Conservation (phyloP, 92 coral and sea anemone genomes). For the Phymanthus crucifer region DNA sequence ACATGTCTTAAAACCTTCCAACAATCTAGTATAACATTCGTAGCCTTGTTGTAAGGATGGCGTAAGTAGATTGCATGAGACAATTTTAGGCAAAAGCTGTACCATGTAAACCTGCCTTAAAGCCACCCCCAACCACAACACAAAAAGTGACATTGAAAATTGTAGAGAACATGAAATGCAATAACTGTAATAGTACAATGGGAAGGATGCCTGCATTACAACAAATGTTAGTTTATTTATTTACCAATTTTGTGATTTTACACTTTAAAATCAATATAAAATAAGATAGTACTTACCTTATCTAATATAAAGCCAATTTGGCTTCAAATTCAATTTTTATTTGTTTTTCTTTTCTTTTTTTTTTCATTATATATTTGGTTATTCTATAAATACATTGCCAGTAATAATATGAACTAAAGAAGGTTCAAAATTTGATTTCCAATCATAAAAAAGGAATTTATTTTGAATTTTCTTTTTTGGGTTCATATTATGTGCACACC, state of each 20-base stretch:
- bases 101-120: too few species aligned
- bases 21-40: too few species aligned
- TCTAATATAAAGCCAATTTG: conserved; percentile 35
- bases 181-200: background rate
- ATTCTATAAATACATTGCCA: conserved; percentile 31
- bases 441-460: conserved; percentile 2
- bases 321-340: conserved; percentile 25
- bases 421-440: conserved; percentile 7
- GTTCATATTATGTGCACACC: conserved; percentile 22
- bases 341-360: conserved; percentile 18
- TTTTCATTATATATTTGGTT: conserved; percentile 20
- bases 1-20: too few species aligned
- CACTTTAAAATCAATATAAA: conserved; percentile 12
- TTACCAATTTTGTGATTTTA: background rate
- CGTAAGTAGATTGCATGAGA: too few species aligned
- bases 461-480: conserved; percentile 19
- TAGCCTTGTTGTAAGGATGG: too few species aligned
- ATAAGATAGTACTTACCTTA: conserved; percentile 20
- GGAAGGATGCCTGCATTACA: background rate
- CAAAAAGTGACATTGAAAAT: too few species aligned
- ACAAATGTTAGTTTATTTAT: conserved; percentile 17
- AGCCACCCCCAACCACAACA: too few species aligned
- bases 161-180: too few species aligned
- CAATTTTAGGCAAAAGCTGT: too few species aligned
- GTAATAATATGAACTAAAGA: conserved; percentile 24